These are phyloP conservation scores for Anastrepha obliqua DNA, from an alignment of 1,140 invertebrate species.

Conservation along the genomic window DNA sequence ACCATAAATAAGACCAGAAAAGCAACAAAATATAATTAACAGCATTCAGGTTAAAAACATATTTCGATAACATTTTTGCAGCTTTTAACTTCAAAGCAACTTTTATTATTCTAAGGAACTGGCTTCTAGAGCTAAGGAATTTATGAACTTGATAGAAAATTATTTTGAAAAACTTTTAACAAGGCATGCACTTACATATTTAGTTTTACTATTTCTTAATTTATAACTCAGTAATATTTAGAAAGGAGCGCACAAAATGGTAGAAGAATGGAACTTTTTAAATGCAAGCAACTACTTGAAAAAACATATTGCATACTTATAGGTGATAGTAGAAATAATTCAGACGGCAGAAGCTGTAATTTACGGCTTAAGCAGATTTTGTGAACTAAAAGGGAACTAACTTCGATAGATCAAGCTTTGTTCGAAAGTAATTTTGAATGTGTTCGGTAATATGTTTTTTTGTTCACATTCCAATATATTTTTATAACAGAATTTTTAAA, in stretches of 20 bases:
- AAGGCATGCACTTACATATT: neutral
- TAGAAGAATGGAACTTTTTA: too few species aligned
- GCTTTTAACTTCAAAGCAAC: neutral
- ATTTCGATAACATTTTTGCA: neutral
- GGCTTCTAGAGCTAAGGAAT: neutral
- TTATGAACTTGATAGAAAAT: neutral
- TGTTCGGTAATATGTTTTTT: too few species aligned
- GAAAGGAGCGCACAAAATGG: too few species aligned
- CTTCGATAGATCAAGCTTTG: too few species aligned
- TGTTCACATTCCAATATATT: too few species aligned
- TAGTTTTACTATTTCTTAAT: neutral
- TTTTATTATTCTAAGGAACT: neutral
- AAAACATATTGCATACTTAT: neutral
- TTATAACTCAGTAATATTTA: too few species aligned
- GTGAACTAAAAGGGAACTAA: too few species aligned
- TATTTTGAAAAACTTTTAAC: neutral
- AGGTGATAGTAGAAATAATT: neutral
- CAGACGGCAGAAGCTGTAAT: too few species aligned
- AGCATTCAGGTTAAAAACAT: neutral
- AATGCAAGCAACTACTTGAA: neutral
- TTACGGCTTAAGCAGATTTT: too few species aligned
- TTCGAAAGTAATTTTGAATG: too few species aligned
- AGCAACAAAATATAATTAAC: slow-evolving; percentile 47
- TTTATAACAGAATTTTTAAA: too few species aligned
- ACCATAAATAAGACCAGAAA: neutral